Evolutionary conservation across 2,888 invertebrate species (phyloP).

Genomic region (Drosophila subquinaria): DNA sequence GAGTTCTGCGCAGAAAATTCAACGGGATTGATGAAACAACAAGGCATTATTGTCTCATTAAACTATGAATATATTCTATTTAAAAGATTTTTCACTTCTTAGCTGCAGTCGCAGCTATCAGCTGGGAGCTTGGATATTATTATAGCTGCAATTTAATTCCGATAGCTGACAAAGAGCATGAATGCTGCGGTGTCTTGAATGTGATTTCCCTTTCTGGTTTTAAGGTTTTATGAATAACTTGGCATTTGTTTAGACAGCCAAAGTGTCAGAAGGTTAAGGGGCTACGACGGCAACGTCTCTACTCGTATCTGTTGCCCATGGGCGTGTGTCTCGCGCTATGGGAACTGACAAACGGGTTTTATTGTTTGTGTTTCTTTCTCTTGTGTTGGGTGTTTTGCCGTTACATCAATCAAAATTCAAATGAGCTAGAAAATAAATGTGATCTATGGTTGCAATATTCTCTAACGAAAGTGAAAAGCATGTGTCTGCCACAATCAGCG

Average conservation of each 20-base stretch:
- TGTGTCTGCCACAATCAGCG: slow-evolving; percentile 23
- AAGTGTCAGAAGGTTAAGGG: slow-evolving; percentile 23
- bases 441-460: slow-evolving; percentile 43
- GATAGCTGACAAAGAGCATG: slow-evolving; percentile 19
- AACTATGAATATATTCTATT: not conserved
- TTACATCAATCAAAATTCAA: slow-evolving; percentile 71
- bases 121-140: slow-evolving; percentile 18
- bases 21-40: slow-evolving; percentile 22
- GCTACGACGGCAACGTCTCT: slow-evolving; percentile 13
- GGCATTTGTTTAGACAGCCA: slow-evolving; percentile 37
- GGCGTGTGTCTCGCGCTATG: slow-evolving; percentile 48
- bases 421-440: slow-evolving; percentile 49
- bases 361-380: slow-evolving; percentile 8
- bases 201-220: slow-evolving; percentile 29
- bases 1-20: slow-evolving; percentile 9
- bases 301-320: slow-evolving; percentile 26
- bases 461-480: slow-evolving; percentile 64
- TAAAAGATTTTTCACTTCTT: not conserved
- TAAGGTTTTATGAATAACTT: slow-evolving; percentile 36
- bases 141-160: slow-evolving; percentile 7
- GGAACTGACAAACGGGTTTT: slow-evolving; percentile 66
- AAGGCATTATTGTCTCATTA: not conserved
- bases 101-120: slow-evolving; percentile 1
- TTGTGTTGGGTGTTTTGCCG: slow-evolving; percentile 33
- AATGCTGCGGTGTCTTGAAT: not conserved